Conservation (phyloP, 2,113 vertebrate species). For the Dromas ardeola region DNA sequence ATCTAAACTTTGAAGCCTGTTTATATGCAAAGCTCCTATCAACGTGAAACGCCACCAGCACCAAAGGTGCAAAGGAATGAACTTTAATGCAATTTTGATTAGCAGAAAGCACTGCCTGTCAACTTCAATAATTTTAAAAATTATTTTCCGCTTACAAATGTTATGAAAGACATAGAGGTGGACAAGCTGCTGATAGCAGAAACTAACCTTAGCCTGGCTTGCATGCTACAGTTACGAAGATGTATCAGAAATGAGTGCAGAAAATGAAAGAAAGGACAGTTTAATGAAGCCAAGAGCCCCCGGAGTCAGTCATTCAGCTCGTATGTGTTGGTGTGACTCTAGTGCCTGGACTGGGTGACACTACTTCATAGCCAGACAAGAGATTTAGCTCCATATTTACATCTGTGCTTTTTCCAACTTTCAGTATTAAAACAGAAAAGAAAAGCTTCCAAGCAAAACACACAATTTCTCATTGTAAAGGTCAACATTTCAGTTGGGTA, state of each 20-base stretch:
- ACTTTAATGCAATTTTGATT: background rate
- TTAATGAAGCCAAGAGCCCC: background rate
- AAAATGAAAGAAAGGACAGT: background rate
- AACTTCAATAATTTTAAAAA: background rate
- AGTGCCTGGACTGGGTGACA: background rate
- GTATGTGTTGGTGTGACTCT: accelerated
- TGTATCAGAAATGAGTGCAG: background rate
- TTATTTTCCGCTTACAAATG: background rate
- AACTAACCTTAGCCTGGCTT: background rate
- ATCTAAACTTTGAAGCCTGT: background rate
- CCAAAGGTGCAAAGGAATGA: background rate
- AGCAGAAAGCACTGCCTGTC: background rate
- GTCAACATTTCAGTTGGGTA: background rate
- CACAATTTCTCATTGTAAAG: background rate
- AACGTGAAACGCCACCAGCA: background rate
- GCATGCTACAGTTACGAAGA: background rate
- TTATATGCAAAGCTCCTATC: background rate
- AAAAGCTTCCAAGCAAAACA: background rate
- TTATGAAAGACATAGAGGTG: background rate
- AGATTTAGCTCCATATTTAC: background rate
- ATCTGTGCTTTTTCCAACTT: background rate
- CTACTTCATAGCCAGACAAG: background rate
- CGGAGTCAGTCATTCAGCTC: background rate
- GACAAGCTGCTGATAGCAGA: background rate
- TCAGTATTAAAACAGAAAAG: background rate